phyloP scores from a whole-genome alignment of 2,888 invertebrate species.

The Hedya salicella region DNA sequence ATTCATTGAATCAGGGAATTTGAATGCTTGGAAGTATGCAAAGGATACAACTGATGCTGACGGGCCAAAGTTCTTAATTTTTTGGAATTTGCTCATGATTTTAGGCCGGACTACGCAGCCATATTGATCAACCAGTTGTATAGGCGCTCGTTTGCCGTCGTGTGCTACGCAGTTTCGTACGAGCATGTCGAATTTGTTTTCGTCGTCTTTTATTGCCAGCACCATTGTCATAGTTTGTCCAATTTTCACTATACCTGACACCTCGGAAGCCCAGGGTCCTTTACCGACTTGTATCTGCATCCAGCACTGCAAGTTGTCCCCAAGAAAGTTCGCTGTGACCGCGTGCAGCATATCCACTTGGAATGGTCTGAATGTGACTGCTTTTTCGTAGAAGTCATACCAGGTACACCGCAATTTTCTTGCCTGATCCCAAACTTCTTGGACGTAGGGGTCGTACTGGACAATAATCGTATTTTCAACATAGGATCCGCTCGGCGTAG shows the following conservation, averaged over 20 bases:
- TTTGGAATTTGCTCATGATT: conserved; percentile 98
- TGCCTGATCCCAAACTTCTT: conserved; percentile 98
- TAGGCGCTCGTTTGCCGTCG: conserved; percentile 96
- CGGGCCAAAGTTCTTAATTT: conserved; percentile 97
- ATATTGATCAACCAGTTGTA: conserved; percentile 96
- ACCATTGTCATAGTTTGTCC: conserved; percentile 99
- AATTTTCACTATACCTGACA: conserved; percentile 97
- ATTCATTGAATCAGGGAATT: conserved; percentile 98
- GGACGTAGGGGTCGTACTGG: conserved; percentile 97
- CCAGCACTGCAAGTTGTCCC: conserved; percentile 98
- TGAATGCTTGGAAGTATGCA: conserved; percentile 98
- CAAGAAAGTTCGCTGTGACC: conserved; percentile 97
- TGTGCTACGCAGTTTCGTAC: conserved; percentile 97
- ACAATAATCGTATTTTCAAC: conserved; percentile 98
- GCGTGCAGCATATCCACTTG: conserved; percentile 98
- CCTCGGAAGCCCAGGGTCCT: conserved; percentile 98
- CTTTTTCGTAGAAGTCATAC: conserved; percentile 98
- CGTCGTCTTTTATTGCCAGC: conserved; percentile 96
- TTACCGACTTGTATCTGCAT: conserved; percentile 99
- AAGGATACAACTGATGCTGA: conserved; percentile 97
- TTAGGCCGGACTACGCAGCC: conserved; percentile 97
- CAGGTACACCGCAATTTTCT: conserved; percentile 96
- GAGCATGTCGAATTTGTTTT: conserved; percentile 98
- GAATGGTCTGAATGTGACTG: conserved; percentile 97
- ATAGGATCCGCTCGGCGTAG: conserved; percentile 96